Base-by-base conservation (phyloP, 2,113 vertebrate species). In the Centropus bengalensis region DNA sequence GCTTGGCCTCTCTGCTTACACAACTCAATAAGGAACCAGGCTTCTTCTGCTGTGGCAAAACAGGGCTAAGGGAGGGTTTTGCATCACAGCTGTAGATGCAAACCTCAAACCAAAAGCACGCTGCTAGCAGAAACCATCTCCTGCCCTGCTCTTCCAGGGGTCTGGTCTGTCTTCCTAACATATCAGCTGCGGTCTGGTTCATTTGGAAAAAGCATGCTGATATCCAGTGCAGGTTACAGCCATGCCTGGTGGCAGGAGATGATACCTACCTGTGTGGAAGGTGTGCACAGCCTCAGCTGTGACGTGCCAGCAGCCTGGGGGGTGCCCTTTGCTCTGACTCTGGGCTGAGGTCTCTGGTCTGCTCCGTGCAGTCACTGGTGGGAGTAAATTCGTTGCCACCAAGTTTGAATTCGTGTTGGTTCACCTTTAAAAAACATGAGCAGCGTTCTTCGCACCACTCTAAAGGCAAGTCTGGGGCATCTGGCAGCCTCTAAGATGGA, bases 111-210 rank as follows among this genome's bases (percentile, higher is more conserved):
- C n/a, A 52, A 89, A 75, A 93, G 55, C 82, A 45, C 38, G 66
- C 75, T 47, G 42, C 58, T 79, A 83, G 71, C 49, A 70, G 80
- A 77, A 94, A 45, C 32, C 22, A 24, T 28, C 64, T 81, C 77
- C 51, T 73, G 76, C 68, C 88, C 33, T 15, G 5, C 64, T 69
- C 73, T 86, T 88, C 30, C 85, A 79, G 49, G 71, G 94, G 66
- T 60, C 77, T 94, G 78, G 74, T 67, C 71, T 67, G 68, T 78
- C 85, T 91, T 84, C 54, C 49, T 82, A 84, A 89, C 83, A 84
- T 63, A 71, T 7, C 91, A 44, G n/a, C 79, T 88, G 70, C 63
- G 91, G 6, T 58, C 44, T 60, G 85, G 92, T 93, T 91, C 6
- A 55, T 55, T 91, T 70, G 75, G 63, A 58, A 80, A 86, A 54